Conservation (phyloP, 2,888 invertebrate species). For the Pandemis heparana region DNA sequence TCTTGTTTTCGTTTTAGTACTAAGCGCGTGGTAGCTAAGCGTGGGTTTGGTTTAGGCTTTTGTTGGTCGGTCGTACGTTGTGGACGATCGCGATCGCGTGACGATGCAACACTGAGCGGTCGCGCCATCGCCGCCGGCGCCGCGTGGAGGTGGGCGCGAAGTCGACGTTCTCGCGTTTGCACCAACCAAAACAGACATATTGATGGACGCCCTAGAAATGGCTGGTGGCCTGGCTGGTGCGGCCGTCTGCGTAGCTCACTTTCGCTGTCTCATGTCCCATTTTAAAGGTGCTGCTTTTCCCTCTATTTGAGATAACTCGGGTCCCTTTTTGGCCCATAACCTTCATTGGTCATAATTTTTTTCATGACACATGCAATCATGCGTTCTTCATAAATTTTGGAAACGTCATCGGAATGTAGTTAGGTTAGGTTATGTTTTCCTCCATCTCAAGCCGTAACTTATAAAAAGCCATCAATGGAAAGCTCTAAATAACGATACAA, state of each 20-base stretch:
- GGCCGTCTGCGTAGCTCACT: conserved; percentile 64
- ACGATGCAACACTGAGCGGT: conserved; percentile 52
- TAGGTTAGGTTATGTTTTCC: too few species aligned
- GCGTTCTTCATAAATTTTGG: too few species aligned
- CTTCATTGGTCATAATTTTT: too few species aligned
- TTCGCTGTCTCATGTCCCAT: conserved; percentile 68
- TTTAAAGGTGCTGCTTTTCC: conserved; percentile 45
- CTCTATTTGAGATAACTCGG: neutral
- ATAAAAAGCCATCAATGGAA: too few species aligned
- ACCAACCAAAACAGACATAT: conserved; percentile 54
- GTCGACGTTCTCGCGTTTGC: conserved; percentile 50
- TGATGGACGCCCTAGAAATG: conserved; percentile 71
- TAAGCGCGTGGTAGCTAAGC: conserved; percentile 50
- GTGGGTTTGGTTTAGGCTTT: conserved; percentile 52
- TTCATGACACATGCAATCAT: too few species aligned
- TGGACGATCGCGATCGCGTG: conserved; percentile 42
- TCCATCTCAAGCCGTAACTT: neutral
- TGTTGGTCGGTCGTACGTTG: conserved; percentile 41
- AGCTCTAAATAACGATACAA: neutral
- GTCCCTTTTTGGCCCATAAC: too few species aligned
- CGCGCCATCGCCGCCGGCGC: conserved; percentile 45
- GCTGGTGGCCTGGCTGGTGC: conserved; percentile 52
- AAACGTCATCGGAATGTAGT: too few species aligned
- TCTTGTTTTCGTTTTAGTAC: conserved; percentile 19
- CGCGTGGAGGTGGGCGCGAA: conserved; percentile 45